Percentiles rank a stretch among this genome's conserved stretches.
These are phyloP conservation scores for Hartigia nigra DNA, from an alignment of 2,888 invertebrate species.

Conservation along the genomic window DNA sequence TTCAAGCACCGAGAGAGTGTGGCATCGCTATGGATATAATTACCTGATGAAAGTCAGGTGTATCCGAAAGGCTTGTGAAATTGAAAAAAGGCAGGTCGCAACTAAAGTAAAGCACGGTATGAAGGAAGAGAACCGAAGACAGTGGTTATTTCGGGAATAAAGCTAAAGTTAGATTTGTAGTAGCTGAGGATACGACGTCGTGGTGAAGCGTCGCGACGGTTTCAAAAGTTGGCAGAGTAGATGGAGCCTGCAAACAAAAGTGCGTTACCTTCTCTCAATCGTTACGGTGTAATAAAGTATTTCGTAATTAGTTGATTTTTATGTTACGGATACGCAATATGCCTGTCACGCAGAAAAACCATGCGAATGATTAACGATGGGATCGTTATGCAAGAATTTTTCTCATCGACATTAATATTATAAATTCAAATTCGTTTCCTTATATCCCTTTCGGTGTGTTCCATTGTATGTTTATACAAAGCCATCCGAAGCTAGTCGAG, in stretches of 20 bases:
- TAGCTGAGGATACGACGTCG: neutral
- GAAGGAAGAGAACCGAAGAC: slow-evolving; percentile 32
- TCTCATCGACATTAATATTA: slow-evolving; percentile 35
- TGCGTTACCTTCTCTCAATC: neutral
- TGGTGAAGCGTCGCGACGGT: neutral
- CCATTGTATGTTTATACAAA: slow-evolving; percentile 56
- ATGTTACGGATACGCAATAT: neutral
- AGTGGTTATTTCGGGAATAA: slow-evolving; percentile 49
- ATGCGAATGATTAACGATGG: slow-evolving; percentile 14
- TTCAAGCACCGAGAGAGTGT: neutral
- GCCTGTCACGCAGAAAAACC: neutral
- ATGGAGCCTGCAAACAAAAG: slow-evolving; percentile 7
- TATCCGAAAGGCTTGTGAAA: slow-evolving; percentile 12
- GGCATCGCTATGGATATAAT: neutral
- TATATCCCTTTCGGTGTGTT: slow-evolving; percentile 39
- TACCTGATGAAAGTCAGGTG: slow-evolving; percentile 5
- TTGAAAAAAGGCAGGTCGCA: slow-evolving; percentile 30
- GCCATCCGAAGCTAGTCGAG: slow-evolving; percentile 28
- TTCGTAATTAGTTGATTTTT: neutral
- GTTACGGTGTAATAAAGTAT: neutral
- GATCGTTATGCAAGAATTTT: slow-evolving; percentile 45
- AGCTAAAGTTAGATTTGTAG: slow-evolving; percentile 49
- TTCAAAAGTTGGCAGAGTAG: slow-evolving; percentile 31
- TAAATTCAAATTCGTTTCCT: slow-evolving; percentile 48
- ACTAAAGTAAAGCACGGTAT: slow-evolving; percentile 26